phyloP scores from a whole-genome alignment of 1,140 invertebrate genomes.

The Papilio xuthus region DNA sequence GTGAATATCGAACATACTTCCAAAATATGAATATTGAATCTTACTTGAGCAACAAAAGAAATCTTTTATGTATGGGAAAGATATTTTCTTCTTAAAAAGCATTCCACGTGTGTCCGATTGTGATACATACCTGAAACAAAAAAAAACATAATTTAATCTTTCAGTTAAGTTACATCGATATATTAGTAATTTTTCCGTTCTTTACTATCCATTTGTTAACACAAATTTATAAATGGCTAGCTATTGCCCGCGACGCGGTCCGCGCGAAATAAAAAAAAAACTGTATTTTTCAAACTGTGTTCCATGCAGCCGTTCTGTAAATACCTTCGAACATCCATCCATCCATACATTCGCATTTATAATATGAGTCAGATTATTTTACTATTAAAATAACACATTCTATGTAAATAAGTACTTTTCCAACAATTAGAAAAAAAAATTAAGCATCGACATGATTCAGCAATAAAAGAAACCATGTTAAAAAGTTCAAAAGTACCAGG shows the following conservation, averaged over 20 bases:
- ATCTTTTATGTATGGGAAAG: neutral
- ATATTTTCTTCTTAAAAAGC: neutral
- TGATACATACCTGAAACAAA: conserved; percentile 11
- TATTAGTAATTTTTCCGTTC: too few species aligned
- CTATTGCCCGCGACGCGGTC: too few species aligned
- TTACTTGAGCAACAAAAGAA: neutral
- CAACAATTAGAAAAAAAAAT: neutral
- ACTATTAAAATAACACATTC: too few species aligned
- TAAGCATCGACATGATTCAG: neutral
- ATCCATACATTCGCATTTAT: too few species aligned
- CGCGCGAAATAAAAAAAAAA: too few species aligned
- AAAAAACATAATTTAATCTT: neutral
- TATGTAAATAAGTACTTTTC: neutral
- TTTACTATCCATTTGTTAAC: too few species aligned
- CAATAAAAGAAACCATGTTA: neutral
- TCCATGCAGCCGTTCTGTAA: too few species aligned
- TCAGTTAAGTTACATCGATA: too few species aligned
- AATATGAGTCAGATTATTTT: too few species aligned
- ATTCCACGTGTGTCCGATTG: neutral
- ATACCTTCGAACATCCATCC: too few species aligned
- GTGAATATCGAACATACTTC: neutral
- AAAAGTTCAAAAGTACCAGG: conserved; percentile 26
- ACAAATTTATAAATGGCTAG: too few species aligned
- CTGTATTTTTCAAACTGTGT: too few species aligned
- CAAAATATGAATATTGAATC: neutral